Conservation (phyloP, 2,113 vertebrate genomes). For the Dolichotis patagonum region DNA sequence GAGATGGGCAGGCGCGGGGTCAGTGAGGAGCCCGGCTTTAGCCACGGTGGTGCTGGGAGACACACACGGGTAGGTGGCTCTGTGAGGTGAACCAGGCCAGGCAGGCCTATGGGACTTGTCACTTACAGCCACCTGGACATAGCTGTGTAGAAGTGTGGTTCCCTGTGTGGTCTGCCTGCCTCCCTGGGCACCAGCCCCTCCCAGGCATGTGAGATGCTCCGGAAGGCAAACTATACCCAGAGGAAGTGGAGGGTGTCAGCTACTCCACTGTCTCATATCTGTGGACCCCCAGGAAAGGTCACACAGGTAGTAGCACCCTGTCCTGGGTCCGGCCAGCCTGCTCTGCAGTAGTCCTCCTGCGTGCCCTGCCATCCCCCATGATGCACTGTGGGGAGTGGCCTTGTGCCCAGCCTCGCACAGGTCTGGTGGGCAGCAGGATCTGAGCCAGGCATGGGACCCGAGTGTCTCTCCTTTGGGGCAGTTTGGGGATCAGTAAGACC, state of each 20-base stretch:
- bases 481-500: background rate
- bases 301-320: background rate
- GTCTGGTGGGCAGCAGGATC: background rate
- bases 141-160: background rate
- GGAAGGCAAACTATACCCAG: background rate
- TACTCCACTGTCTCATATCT: background rate
- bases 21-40: background rate
- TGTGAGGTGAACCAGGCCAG: background rate
- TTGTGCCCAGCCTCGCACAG: background rate
- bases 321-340: background rate
- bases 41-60: background rate
- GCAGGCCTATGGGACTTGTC: background rate
- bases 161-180: background rate
- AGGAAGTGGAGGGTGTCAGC: background rate
- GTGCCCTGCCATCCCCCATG: background rate
- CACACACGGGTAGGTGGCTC: background rate
- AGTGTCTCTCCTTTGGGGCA: background rate
- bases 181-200: background rate
- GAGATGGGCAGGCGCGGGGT: background rate
- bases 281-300: background rate
- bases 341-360: background rate
- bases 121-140: fast-evolving
- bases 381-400: fast-evolving
- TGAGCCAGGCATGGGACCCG: background rate
- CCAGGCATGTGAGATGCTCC: background rate